These are phyloP conservation scores for Corbicula japonica DNA, from an alignment of 2,888 invertebrate species.

Conservation along the genomic window DNA sequence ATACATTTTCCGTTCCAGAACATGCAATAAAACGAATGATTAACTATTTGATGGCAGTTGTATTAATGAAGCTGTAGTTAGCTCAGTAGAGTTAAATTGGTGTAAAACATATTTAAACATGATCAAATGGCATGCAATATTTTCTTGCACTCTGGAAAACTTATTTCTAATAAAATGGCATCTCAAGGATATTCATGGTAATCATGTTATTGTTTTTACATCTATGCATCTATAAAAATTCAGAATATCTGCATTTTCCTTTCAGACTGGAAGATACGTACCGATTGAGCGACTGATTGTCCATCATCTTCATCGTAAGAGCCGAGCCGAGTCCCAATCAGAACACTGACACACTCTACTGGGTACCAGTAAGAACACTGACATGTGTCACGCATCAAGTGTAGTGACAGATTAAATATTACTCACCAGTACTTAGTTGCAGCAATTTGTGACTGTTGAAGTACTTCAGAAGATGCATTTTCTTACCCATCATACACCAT, in stretches of 20 bases:
- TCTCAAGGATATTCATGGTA: neutral
- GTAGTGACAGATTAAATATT: too few relatives aligned
- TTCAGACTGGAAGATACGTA: constrained; percentile 61
- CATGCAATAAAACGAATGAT: too few relatives aligned
- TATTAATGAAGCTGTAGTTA: too few relatives aligned
- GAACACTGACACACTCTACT: constrained; percentile 15
- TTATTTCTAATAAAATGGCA: neutral
- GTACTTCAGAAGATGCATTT: too few relatives aligned
- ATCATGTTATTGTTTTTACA: neutral
- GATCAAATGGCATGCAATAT: neutral
- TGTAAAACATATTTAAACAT: neutral
- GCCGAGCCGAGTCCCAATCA: constrained; percentile 4
- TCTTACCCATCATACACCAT: too few relatives aligned
- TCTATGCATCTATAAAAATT: neutral
- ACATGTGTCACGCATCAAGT: too few relatives aligned
- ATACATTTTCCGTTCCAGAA: too few relatives aligned
- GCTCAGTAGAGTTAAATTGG: neutral
- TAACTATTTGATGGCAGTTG: too few relatives aligned
- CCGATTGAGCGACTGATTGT: constrained; percentile 49
- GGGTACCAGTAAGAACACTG: too few relatives aligned
- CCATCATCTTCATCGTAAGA: constrained; percentile 29
- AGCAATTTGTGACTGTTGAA: too few relatives aligned
- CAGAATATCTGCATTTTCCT: constrained; percentile 8
- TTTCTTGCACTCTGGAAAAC: neutral
- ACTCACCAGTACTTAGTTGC: too few relatives aligned